These are phyloP conservation scores for Drosophila setosimentum DNA, from an alignment of 2,888 invertebrate species.

Conservation along the genomic window DNA sequence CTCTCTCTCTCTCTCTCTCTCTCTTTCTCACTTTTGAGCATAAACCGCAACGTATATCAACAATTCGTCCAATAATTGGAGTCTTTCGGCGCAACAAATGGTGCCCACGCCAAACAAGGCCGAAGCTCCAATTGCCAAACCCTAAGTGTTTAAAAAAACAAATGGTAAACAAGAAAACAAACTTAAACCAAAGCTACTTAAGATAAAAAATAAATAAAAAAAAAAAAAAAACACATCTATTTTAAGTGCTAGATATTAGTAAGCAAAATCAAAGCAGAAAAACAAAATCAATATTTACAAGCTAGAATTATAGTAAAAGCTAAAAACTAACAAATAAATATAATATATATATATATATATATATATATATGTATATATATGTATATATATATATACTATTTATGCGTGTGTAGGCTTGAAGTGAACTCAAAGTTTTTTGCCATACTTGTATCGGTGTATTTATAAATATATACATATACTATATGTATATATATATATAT, in stretches of 20 bases:
- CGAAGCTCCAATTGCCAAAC: conserved; percentile 73
- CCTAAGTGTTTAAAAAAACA: conserved; percentile 72
- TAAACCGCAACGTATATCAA: conserved; percentile 85
- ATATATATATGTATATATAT: conserved; percentile 32
- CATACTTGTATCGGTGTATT: conserved; percentile 65
- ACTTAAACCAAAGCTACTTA: conserved; percentile 62
- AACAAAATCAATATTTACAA: conserved; percentile 65
- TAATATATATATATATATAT: conserved; percentile 28
- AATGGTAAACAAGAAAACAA: conserved; percentile 55
- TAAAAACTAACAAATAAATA: conserved; percentile 21
- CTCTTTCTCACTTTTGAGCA: conserved; percentile 64
- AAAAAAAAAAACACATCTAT: conserved; percentile 37
- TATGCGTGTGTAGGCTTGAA: conserved; percentile 73
- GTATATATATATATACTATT: conserved; percentile 43
- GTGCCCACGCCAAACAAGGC: conserved; percentile 51
- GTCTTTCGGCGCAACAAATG: conserved; percentile 75
- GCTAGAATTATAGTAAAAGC: conserved; percentile 45
- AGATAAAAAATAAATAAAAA: conserved; percentile 40
- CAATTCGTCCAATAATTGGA: conserved; percentile 85
- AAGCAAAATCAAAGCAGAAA: conserved; percentile 33
- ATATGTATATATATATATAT: conserved; percentile 32
- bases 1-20: conserved; percentile 8
- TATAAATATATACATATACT: conserved; percentile 51
- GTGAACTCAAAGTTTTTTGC: conserved; percentile 64
- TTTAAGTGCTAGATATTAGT: conserved; percentile 51